These are phyloP conservation scores for Setophaga coronata DNA, from an alignment of 2,113 vertebrate genomes.

Conservation along the genomic window DNA sequence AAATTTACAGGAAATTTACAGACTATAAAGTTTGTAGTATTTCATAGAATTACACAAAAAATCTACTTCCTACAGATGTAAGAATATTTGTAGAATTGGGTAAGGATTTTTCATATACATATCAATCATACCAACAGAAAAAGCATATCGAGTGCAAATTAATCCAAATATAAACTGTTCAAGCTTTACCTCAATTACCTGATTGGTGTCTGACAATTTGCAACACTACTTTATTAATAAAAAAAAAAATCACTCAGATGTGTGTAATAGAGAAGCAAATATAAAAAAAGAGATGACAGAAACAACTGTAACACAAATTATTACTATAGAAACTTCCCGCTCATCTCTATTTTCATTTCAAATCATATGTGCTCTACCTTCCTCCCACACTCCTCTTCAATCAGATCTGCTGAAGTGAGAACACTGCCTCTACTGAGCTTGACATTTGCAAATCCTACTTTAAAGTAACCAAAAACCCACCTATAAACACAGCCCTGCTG, in stretches of 20 bases:
- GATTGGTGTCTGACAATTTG: neutral
- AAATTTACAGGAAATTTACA: neutral
- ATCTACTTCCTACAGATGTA: neutral
- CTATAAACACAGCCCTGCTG: neutral
- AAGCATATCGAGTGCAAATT: neutral
- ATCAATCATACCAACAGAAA: neutral
- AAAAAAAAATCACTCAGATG: neutral
- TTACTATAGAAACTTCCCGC: neutral
- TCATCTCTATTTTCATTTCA: conserved; percentile 14
- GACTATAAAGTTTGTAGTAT: neutral
- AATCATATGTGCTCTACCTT: neutral
- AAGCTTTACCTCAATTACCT: neutral
- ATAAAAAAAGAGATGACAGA: neutral
- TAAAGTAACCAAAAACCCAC: neutral
- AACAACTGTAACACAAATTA: neutral
- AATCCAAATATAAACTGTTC: neutral
- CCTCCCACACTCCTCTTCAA: neutral
- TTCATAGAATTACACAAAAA: neutral
- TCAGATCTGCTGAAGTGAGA: neutral
- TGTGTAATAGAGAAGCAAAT: neutral
- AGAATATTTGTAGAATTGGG: neutral
- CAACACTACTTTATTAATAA: neutral
- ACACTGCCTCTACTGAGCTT: neutral
- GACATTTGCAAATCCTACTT: neutral
- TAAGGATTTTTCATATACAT: neutral